Base-by-base conservation (phyloP, 2,113 vertebrate species). In the Phyllostomus hastatus region DNA sequence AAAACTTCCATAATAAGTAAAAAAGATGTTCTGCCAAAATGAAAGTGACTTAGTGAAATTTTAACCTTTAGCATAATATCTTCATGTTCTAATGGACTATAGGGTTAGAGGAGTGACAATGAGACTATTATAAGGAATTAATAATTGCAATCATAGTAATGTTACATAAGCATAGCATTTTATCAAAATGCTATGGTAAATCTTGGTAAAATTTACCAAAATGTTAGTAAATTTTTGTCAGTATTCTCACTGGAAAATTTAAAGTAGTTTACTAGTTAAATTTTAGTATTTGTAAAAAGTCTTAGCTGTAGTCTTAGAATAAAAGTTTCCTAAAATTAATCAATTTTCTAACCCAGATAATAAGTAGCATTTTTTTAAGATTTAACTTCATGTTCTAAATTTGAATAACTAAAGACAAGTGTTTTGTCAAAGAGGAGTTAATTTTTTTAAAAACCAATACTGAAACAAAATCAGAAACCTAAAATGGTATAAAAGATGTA, bases 381-480 rank as follows among this genome's bases (percentile, higher is more conserved):
- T 73, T 88, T 84, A 82, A 82, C 35, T 95, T 93, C 0, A 31
- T 88, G 64, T 72, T 22, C 22, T 95, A 83, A 84, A 43, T 43
- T 38, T 92, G 48, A 88, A 20, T 90, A 90, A 94, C 3, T 86
- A 46, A 93, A 61, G 59, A 43, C 5, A 70, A 38, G 43, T 88
- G 8, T 90, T 95, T 95, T 93, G 87, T 10, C 46, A 84, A 92
- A 90, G 87, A 72, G 35, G 14, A 73, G 7, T n/a, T 84, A 69
- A 54, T 4, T 85, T 92, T 89, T 70, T 38, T 67, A 14, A 33
- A 20, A 89, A 52, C 50, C 7, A 78, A 35, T 92, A 79, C 84
- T 88, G 87, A 86, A 81, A 89, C 73, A 92, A 95, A 86, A 78
- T 85, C 43, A 82, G 73, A 94, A 95, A 85, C 50, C 43, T 84